A percentile compares a stretch with the other conserved stretches of the same genome.
Evolutionary conservation across 1,140 invertebrate species (phyloP).

Genomic region (Zaprionus gabonicus): DNA sequence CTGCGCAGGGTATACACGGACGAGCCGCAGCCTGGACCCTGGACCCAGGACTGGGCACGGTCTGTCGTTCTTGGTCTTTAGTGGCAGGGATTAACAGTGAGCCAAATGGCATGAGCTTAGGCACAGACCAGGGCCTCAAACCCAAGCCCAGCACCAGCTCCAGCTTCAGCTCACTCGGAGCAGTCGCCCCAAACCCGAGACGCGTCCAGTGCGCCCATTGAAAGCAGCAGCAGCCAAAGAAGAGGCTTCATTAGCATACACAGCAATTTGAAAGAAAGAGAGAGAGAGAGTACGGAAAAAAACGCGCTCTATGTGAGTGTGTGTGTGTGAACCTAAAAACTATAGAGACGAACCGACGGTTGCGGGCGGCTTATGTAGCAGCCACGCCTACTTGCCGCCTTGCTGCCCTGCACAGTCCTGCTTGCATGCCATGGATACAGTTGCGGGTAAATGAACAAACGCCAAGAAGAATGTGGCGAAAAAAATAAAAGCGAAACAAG

Average conservation of each 20-base stretch:
- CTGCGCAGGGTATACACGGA: slow-evolving; percentile 25
- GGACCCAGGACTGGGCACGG: neutral
- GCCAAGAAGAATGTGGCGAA: slow-evolving; percentile 68
- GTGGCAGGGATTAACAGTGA: slow-evolving; percentile 79
- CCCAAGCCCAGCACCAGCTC: slow-evolving; percentile 26
- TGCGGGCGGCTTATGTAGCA: slow-evolving; percentile 71
- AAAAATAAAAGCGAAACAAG: slow-evolving; percentile 29
- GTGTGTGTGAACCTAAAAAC: slow-evolving; percentile 23
- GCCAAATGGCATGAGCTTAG: slow-evolving; percentile 79
- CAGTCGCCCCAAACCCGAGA: too few species aligned
- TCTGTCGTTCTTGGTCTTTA: slow-evolving; percentile 72
- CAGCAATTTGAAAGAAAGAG: slow-evolving; percentile 24
- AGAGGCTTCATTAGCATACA: slow-evolving; percentile 82
- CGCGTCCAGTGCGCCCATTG: slow-evolving; percentile 10
- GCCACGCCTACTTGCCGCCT: slow-evolving; percentile 24
- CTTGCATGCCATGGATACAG: slow-evolving; percentile 65
- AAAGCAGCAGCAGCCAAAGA: slow-evolving; percentile 57
- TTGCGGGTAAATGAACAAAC: slow-evolving; percentile 78
- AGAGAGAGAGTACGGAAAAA: slow-evolving; percentile 30
- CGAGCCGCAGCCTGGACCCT: too few species aligned
- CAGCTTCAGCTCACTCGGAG: neutral
- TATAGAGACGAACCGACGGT: slow-evolving; percentile 54
- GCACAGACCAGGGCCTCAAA: slow-evolving; percentile 42
- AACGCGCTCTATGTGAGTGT: neutral
- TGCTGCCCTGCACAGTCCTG: slow-evolving; percentile 7